These are phyloP conservation scores for Onchidella celtica DNA, from an alignment of 2,888 invertebrate species.

Conservation along the genomic window DNA sequence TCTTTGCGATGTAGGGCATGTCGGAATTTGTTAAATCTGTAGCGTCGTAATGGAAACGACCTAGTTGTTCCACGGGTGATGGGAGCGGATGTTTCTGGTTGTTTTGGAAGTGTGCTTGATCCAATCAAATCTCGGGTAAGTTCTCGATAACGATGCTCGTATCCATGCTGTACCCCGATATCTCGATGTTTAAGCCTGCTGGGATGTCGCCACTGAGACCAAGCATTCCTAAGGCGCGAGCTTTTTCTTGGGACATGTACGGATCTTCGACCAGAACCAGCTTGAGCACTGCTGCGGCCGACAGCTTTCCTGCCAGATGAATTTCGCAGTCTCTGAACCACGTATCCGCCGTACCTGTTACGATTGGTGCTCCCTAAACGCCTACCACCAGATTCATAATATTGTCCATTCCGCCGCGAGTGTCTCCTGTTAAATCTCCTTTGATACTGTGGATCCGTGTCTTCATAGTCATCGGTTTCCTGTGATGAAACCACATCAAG, in stretches of 20 bases:
- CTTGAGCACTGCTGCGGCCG: too few species aligned
- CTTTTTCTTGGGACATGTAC: too few species aligned
- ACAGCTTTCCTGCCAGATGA: too few species aligned
- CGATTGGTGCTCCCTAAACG: not conserved
- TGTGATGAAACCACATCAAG: too few species aligned
- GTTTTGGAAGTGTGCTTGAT: not conserved
- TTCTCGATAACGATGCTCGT: not conserved
- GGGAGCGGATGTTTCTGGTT: not conserved
- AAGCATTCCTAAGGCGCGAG: too few species aligned
- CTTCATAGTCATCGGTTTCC: not conserved
- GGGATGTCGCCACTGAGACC: not conserved
- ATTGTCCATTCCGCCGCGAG: not conserved
- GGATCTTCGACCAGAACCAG: too few species aligned
- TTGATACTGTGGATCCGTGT: not conserved
- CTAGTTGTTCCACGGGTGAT: not conserved
- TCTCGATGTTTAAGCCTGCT: not conserved
- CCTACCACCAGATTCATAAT: not conserved
- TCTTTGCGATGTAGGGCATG: slow-evolving; percentile 1
- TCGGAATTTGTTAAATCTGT: slow-evolving; percentile 15
- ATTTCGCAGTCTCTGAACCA: too few species aligned
- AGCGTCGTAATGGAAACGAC: not conserved
- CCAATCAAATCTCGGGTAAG: not conserved
- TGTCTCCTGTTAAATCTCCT: not conserved
- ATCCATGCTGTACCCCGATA: not conserved
- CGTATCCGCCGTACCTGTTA: not conserved